These are phyloP conservation scores for Euleptes europaea DNA, from an alignment of 2,113 vertebrate species.

Conservation along the genomic window DNA sequence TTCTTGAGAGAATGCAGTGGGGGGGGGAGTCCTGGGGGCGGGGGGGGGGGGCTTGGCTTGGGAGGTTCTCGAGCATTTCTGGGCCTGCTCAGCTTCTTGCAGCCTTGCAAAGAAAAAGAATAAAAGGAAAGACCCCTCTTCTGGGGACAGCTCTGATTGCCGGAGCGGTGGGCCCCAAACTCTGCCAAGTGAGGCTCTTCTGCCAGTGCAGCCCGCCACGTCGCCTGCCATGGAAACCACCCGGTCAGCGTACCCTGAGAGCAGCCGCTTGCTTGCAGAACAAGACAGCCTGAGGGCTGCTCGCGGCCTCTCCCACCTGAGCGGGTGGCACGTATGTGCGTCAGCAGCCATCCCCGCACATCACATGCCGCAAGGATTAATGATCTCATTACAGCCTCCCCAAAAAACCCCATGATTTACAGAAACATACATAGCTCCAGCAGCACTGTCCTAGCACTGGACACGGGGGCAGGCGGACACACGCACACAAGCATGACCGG, in stretches of 20 bases:
- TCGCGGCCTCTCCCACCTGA: slow-evolving; percentile 16
- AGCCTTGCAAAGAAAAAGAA: not conserved
- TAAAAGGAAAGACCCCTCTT: not conserved
- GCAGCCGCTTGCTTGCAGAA: slow-evolving; percentile 34
- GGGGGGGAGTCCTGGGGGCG: too few relatives aligned
- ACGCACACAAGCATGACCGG: not conserved
- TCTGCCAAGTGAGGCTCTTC: not conserved
- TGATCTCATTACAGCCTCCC: slow-evolving; percentile 28
- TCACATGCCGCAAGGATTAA: slow-evolving; percentile 21
- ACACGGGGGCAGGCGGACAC: rapidly evolving
- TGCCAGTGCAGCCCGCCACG: not conserved
- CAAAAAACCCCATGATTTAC: slow-evolving; percentile 2
- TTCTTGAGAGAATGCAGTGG: too few relatives aligned
- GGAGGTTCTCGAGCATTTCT: too few relatives aligned
- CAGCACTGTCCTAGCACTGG: not conserved
- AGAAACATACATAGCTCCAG: not conserved
- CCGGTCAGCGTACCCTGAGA: slow-evolving; percentile 3
- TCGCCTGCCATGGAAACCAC: slow-evolving; percentile 39
- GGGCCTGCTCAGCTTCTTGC: not conserved
- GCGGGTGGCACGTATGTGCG: slow-evolving; percentile 22
- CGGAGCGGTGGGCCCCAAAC: not conserved
- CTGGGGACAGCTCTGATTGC: not conserved
- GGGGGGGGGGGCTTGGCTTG: too few relatives aligned
- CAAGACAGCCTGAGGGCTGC: slow-evolving; percentile 15
- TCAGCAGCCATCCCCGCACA: slow-evolving; percentile 14